Evolutionary conservation across 2,113 vertebrate species (phyloP).

Genomic region (Puffinus mauretanicus): DNA sequence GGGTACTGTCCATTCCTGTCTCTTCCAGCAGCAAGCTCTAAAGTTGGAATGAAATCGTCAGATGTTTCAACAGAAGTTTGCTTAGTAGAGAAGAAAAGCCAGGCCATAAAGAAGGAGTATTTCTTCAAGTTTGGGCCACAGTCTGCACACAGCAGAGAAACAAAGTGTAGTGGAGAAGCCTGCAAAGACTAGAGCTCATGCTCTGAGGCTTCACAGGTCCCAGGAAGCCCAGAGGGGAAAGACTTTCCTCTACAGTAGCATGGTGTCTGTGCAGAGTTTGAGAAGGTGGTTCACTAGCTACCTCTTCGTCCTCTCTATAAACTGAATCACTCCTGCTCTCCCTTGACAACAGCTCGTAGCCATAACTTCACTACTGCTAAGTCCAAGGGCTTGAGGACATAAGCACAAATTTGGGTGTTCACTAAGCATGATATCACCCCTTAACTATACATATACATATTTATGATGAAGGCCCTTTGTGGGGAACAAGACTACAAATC

Average conservation of each 20-base stretch:
- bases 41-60: neutral
- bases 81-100: neutral
- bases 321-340: neutral
- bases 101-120: neutral
- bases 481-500: neutral
- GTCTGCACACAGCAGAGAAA: neutral
- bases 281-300: neutral
- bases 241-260: neutral
- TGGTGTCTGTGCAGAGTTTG: neutral
- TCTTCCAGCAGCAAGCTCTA: neutral
- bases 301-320: neutral
- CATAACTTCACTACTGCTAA: neutral
- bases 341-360: neutral
- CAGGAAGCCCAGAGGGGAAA: neutral
- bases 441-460: neutral
- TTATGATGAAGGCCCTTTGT: neutral
- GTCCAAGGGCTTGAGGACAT: neutral
- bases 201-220: neutral
- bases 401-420: neutral
- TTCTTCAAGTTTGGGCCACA: neutral
- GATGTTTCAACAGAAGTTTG: neutral
- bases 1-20: neutral
- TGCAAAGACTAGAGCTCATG: neutral
- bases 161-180: neutral
- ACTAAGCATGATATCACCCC: neutral